Percentiles rank a stretch among this genome's conserved stretches.
Evolutionary conservation across 2,888 invertebrate species (phyloP).

Genomic region (Polyommatus icarus): DNA sequence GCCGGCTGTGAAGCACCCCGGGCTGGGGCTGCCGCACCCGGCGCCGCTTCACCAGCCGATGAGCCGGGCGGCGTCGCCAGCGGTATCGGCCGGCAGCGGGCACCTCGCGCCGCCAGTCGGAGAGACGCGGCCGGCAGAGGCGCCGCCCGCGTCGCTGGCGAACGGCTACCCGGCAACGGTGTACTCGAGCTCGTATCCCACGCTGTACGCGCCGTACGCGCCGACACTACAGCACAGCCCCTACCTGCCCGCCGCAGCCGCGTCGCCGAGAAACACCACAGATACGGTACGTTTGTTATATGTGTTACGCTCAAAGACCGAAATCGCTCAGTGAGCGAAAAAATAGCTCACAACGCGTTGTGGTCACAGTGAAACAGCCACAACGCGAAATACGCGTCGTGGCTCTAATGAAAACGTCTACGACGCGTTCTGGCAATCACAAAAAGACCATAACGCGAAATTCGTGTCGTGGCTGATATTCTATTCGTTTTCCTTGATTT

Average conservation of each 20-base stretch:
- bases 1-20: conserved; percentile 63
- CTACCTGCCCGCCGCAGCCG: conserved; percentile 83
- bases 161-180: conserved; percentile 83
- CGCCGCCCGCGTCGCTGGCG: conserved; percentile 84
- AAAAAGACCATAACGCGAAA: no score
- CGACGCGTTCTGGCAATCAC: no score
- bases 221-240: conserved; percentile 86
- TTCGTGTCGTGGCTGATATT: no score
- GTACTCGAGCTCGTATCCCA: conserved; percentile 82
- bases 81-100: conserved; percentile 53
- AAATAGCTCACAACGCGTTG: no score
- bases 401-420: no score
- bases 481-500: no score
- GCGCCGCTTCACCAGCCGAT: conserved; percentile 57
- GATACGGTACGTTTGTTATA: conserved; percentile 64
- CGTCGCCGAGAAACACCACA: conserved; percentile 82
- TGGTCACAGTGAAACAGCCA: no score
- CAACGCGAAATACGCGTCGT: no score
- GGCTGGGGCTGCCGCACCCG: conserved; percentile 56
- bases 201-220: conserved; percentile 90
- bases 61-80: conserved; percentile 57
- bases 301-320: no score
- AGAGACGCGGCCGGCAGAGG: conserved; percentile 63
- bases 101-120: conserved; percentile 62
- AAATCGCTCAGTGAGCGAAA: no score